A percentile compares a stretch with the other conserved stretches of the same genome.
phyloP scores from a whole-genome alignment of 1,140 invertebrate genomes.

The Drosophila takahashii region DNA sequence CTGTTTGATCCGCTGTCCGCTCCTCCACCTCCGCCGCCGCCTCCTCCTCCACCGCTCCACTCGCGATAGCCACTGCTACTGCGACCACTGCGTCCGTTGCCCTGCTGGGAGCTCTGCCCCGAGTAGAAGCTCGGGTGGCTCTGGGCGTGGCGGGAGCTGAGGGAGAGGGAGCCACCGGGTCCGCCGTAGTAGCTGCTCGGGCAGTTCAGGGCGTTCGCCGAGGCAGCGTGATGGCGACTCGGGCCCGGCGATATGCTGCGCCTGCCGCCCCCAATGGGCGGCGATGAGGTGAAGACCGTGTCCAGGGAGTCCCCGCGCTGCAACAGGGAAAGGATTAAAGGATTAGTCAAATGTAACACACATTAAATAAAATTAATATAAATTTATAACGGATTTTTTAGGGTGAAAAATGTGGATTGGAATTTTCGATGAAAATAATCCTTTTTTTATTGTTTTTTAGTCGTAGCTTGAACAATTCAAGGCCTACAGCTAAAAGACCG shows the following conservation, averaged over 20 bases:
- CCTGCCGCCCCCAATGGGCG: constrained; percentile 77
- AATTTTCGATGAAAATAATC: too few relatives aligned
- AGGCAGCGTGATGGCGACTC: constrained; percentile 67
- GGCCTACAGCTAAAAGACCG: too few relatives aligned
- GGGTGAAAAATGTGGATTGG: too few relatives aligned
- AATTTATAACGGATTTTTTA: too few relatives aligned
- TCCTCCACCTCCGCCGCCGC: background rate
- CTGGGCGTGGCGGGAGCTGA: constrained; percentile 61
- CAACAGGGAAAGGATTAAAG: background rate
- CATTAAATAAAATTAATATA: too few relatives aligned
- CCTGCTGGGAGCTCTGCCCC: constrained; percentile 25
- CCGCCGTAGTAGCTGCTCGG: constrained; percentile 71
- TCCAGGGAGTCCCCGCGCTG: constrained; percentile 87
- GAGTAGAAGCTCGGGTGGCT: constrained; percentile 72
- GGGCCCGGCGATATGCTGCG: constrained; percentile 62
- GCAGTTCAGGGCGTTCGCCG: constrained; percentile 67
- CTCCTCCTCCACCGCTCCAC: constrained; percentile 40
- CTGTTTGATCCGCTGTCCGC: background rate
- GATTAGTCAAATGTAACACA: background rate
- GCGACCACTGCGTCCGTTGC: constrained; percentile 45
- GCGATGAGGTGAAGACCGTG: constrained; percentile 87
- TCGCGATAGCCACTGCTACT: constrained; percentile 49
- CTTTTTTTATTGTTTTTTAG: too few relatives aligned
- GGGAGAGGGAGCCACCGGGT: constrained; percentile 32
- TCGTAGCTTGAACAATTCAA: too few relatives aligned